Evolutionary conservation across 92 coral and sea anemone species (phyloP).

Genomic region (Isaurus tuberculatus): DNA sequence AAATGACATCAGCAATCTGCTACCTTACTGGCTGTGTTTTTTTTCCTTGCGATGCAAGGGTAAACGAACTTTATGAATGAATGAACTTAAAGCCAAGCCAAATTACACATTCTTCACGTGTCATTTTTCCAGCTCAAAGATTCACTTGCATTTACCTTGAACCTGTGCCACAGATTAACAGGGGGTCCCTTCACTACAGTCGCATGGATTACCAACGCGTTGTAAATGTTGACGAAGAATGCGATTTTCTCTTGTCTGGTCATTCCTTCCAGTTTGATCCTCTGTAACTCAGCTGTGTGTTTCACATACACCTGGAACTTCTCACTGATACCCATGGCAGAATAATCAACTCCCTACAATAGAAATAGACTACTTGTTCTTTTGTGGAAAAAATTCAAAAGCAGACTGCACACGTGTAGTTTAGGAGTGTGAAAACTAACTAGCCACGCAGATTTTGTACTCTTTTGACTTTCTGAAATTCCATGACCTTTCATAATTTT

Average conservation of each 20-base stretch:
- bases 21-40: too few relatives aligned
- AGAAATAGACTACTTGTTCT: neutral
- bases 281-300: constrained; percentile 97
- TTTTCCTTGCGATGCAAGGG: too few relatives aligned
- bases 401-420: too few relatives aligned
- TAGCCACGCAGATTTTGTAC: too few relatives aligned
- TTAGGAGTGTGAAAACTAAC: too few relatives aligned
- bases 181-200: constrained; percentile 95
- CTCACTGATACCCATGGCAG: constrained; percentile 73
- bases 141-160: constrained; percentile 67
- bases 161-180: constrained; percentile 89
- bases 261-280: constrained; percentile 84
- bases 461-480: too few relatives aligned
- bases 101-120: too few relatives aligned
- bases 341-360: constrained; percentile 90
- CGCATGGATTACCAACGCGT: constrained; percentile 96
- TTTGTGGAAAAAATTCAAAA: too few relatives aligned
- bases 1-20: too few relatives aligned
- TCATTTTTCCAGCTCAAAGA: neutral
- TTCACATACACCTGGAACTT: constrained; percentile 82
- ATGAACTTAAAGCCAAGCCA: too few relatives aligned
- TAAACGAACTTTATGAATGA: too few relatives aligned
- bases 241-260: constrained; percentile 91
- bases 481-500: too few relatives aligned
- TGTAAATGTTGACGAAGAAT: constrained; percentile 94